A percentile compares a stretch with the other conserved stretches of the same genome.
These are phyloP conservation scores for Sesamia inferens DNA, from an alignment of 2,888 invertebrate species.

Conservation along the genomic window DNA sequence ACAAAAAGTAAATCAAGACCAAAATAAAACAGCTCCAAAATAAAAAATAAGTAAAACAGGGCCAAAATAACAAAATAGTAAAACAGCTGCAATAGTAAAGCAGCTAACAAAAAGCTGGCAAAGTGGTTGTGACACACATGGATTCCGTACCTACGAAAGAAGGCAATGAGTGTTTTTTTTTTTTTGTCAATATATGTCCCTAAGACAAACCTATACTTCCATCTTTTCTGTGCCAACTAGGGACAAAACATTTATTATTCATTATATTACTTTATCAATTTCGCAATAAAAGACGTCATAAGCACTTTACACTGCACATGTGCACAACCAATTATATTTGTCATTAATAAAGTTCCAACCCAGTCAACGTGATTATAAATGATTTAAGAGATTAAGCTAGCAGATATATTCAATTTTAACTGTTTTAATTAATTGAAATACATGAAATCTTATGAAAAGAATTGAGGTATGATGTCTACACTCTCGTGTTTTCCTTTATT, in stretches of 20 bases:
- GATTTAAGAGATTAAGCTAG: neutral
- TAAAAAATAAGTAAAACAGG: neutral
- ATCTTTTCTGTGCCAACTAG: neutral
- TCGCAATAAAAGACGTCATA: conserved; percentile 4
- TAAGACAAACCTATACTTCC: neutral
- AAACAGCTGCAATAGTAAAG: too few relatives aligned
- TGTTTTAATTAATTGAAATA: neutral
- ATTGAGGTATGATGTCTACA: conserved; percentile 16
- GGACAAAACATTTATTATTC: neutral
- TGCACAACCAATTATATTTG: conserved; percentile 22
- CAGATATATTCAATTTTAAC: neutral
- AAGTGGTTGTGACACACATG: neutral
- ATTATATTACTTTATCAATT: conserved; percentile 23
- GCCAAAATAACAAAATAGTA: too few relatives aligned
- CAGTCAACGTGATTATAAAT: conserved; percentile 8
- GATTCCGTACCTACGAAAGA: neutral
- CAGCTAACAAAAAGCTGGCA: neutral
- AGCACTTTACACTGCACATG: neutral
- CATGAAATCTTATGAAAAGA: neutral
- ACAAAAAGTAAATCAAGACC: too few relatives aligned
- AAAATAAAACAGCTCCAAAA: too few relatives aligned
- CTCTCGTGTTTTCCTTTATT: conserved; percentile 22
- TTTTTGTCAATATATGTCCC: neutral
- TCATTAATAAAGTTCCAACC: conserved; percentile 15
- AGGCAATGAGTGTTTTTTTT: neutral